A percentile compares a stretch with the other conserved stretches of the same genome.
These are phyloP conservation scores for Drosophila anomalata DNA, from an alignment of 2,888 invertebrate species.

Conservation along the genomic window DNA sequence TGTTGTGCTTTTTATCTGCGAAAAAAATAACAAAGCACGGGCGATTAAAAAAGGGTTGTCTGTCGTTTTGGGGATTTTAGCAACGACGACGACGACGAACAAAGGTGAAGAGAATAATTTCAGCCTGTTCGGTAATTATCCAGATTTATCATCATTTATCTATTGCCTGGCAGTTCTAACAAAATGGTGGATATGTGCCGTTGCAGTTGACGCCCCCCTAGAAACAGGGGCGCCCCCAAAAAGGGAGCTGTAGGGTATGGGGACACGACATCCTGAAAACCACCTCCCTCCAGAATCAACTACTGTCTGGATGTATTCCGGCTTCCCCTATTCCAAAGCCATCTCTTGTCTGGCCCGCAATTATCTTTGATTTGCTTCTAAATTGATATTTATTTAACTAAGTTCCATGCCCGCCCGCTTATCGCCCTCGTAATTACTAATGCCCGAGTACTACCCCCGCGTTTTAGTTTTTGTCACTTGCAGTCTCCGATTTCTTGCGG, in stretches of 20 bases:
- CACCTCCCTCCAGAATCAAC: background rate
- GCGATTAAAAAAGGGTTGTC: constrained; percentile 2
- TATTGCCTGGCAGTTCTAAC: background rate
- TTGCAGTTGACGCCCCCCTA: constrained; percentile 2
- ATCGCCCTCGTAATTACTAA: constrained; percentile 14
- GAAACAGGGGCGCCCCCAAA: background rate
- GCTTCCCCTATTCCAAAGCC: background rate
- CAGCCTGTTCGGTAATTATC: constrained; percentile 1
- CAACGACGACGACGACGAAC: constrained; percentile 1
- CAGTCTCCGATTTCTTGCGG: constrained; percentile 36
- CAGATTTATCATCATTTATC: background rate
- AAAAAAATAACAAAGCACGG: constrained; percentile 13
- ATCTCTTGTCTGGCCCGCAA: constrained; percentile 15
- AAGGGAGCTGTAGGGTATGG: background rate
- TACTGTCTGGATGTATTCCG: background rate
- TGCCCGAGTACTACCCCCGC: background rate
- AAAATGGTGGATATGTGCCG: constrained; percentile 21
- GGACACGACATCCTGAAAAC: background rate
- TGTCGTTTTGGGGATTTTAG: background rate
- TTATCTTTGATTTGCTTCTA: constrained; percentile 48
- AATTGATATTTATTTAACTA: constrained; percentile 43
- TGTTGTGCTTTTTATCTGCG: constrained; percentile 33
- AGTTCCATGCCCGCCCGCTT: background rate
- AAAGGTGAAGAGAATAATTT: constrained; percentile 11
- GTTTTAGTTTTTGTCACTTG: constrained; percentile 12